A percentile compares a stretch with the other conserved stretches of the same genome.
phyloP scores from a whole-genome alignment of 2,797 vertebrate species.

The Enteromius radiatus region DNA sequence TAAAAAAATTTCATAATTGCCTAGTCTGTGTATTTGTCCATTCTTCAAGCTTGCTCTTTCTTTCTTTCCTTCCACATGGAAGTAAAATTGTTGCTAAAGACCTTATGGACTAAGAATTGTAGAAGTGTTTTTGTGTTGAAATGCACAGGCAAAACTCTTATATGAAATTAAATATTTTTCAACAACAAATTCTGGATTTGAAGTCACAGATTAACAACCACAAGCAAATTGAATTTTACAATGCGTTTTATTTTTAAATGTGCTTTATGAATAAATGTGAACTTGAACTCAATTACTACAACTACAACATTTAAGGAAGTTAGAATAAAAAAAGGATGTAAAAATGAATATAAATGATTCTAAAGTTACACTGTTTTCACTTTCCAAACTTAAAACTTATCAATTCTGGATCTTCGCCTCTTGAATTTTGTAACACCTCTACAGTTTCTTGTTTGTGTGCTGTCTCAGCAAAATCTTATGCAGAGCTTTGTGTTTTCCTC shows the following conservation, averaged over 20 bases:
- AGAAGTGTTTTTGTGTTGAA: background rate
- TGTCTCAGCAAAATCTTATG: conserved; percentile 44
- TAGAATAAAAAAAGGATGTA: no score
- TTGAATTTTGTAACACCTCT: conserved; percentile 12
- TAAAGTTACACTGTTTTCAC: background rate
- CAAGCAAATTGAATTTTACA: no score
- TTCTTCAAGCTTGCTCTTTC: background rate
- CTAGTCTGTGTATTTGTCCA: background rate
- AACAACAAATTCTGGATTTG: background rate
- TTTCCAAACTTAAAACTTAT: background rate
- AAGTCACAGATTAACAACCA: background rate
- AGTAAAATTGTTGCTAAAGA: background rate
- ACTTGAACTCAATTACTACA: no score
- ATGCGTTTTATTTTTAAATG: no score
- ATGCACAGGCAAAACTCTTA: background rate
- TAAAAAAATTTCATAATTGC: background rate
- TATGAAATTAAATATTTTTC: background rate
- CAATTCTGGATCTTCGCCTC: background rate
- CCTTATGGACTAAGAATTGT: background rate
- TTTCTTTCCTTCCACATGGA: background rate
- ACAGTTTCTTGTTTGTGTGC: conserved; percentile 10
- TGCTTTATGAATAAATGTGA: no score
- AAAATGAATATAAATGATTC: background rate
- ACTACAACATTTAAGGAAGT: no score
- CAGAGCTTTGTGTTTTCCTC: conserved; percentile 38